Base-by-base conservation (phyloP, 2,888 invertebrate genomes). In the Congeria kusceri region DNA sequence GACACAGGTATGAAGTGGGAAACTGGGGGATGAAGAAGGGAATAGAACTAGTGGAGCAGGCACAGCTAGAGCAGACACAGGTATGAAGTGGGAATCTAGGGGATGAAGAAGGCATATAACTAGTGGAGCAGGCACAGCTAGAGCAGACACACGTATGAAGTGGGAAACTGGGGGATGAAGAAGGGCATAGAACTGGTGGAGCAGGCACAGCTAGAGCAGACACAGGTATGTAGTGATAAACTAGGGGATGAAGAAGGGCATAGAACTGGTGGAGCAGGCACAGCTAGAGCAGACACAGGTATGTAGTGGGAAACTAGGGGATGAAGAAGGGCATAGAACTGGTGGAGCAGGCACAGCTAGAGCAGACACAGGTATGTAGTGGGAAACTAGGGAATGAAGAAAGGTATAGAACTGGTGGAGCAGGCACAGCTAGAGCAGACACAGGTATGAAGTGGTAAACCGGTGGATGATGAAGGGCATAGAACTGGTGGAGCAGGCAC, bases 281-380 rank as follows among this genome's bases (percentile, higher is more conserved):
- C 49, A 76, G 91, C 44, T 93, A 93, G 32, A 32, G 32, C 32
- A 32, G 32, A 32, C 87, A 89, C 49, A 76, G 91, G 46, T 93
- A 93, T 74, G 91, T 92, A 64, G 92, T 91, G 32, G 88, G 91
- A 3, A 93, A 92, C 65, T 86, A 90, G 47, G 92, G 93, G 82
- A 90, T 93, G 86, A 92, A n/a, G n/a, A n/a, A 92, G 83, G 89
- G 92, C 44, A 91, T 93, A 39, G 88, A 92, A 69, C 86, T 93
- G 75, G 92, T 92, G 20, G 93, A 93, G 64, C 90, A 93, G 83
- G 91, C 93, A 15, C 92, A 93, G 81, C 79, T 93, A 56, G 93
- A 93, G 76, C 90, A 92, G 78, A 92, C 92, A 28, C 87, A 91
- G 89, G 91, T 92, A 68, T 29, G 39, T 4, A 32, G 32, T 32